These are phyloP conservation scores for Caradrina kadenii DNA, from an alignment of 2,888 invertebrate genomes.

Conservation along the genomic window DNA sequence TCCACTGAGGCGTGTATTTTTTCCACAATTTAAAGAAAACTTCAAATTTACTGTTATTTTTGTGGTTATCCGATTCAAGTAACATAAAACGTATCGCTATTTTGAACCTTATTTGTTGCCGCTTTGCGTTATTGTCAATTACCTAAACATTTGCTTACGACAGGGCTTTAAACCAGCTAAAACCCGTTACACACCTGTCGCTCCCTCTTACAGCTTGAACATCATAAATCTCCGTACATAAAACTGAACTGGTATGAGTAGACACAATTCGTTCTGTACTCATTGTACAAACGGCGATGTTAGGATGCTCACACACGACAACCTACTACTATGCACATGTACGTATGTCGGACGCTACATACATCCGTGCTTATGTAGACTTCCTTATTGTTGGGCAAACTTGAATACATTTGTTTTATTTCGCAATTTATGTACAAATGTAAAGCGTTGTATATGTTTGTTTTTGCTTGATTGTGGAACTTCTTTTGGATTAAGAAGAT, in stretches of 20 bases:
- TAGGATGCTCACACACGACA: conserved; percentile 61
- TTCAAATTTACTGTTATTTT: too few species aligned
- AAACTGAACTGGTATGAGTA: conserved; percentile 66
- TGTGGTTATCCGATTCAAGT: too few species aligned
- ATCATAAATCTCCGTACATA: conserved; percentile 53
- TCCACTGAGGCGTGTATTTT: too few species aligned
- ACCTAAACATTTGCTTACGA: too few species aligned
- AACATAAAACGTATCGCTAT: too few species aligned
- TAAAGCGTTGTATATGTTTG: conserved; percentile 44
- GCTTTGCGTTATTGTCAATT: too few species aligned
- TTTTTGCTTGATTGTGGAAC: conserved; percentile 31
- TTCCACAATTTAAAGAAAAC: too few species aligned
- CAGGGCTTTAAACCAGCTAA: too few species aligned
- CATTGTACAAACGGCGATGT: conserved; percentile 73
- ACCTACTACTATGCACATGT: conserved; percentile 47
- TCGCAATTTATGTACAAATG: conserved; percentile 56
- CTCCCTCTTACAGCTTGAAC: conserved; percentile 22
- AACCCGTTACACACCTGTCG: too few species aligned
- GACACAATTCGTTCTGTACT: conserved; percentile 68
- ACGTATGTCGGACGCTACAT: conserved; percentile 46
- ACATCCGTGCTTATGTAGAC: conserved; percentile 49
- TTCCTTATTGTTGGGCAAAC: conserved; percentile 62
- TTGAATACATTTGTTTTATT: conserved; percentile 65
- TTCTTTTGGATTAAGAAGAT: conserved; percentile 3
- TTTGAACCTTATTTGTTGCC: too few species aligned